A percentile compares a stretch with the other conserved stretches of the same genome.
These are phyloP conservation scores for Merops nubicus DNA, from an alignment of 2,113 vertebrate genomes.

Conservation along the genomic window DNA sequence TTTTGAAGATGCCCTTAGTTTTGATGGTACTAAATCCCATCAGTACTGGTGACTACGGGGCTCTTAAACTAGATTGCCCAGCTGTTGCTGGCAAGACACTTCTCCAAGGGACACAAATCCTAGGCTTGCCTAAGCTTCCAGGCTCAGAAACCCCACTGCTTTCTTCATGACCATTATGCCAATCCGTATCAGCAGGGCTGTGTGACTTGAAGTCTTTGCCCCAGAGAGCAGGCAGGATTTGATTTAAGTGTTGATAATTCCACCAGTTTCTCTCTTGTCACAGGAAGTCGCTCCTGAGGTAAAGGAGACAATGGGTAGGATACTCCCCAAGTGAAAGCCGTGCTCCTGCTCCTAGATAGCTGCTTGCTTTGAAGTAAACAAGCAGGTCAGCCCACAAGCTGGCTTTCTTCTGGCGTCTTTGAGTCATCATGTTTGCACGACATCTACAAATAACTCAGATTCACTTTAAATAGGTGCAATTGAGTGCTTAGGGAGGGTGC, in stretches of 20 bases:
- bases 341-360: background rate
- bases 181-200: background rate
- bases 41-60: conserved; percentile 58
- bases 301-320: background rate
- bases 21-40: conserved; percentile 68
- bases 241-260: background rate
- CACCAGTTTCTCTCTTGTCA: background rate
- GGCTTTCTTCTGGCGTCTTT: background rate
- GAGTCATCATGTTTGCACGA: background rate
- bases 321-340: background rate
- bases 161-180: background rate
- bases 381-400: background rate
- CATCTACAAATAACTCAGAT: background rate
- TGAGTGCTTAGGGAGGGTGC: background rate
- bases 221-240: background rate
- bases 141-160: background rate
- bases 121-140: background rate
- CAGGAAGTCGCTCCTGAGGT: background rate
- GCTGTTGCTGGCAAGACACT: conserved; percentile 74
- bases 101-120: conserved; percentile 34
- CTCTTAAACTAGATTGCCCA: conserved; percentile 76
- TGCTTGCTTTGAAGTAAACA: background rate
- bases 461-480: background rate
- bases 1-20: conserved; percentile 78
- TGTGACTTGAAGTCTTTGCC: background rate